Conservation (phyloP, 1,140 invertebrate genomes). For the Listronotus bonariensis region DNA sequence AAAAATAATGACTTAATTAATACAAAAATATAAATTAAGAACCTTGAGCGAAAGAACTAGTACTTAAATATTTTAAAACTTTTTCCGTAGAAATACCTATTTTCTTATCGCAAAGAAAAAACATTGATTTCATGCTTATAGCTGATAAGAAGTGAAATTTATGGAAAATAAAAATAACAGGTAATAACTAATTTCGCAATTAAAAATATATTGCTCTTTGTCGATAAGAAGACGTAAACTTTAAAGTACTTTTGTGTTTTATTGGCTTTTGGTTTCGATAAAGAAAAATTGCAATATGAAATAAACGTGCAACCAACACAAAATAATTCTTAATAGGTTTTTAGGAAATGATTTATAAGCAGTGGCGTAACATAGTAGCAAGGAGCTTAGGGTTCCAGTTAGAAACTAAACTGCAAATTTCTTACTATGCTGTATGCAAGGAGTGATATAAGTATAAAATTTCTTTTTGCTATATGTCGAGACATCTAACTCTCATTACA, state of each 20-base stretch:
- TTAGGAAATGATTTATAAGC: no score
- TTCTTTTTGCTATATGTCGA: no score
- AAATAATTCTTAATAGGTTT: no score
- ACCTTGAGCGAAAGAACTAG: conserved; percentile 21
- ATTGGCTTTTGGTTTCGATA: background rate
- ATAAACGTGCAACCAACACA: background rate
- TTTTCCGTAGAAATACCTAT: no score
- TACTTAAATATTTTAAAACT: conserved; percentile 11
- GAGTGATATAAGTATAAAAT: no score
- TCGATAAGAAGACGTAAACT: conserved; percentile 22
- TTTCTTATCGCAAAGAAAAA: conserved; percentile 2
- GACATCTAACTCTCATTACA: no score
- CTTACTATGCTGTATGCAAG: no score
- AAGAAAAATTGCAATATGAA: conserved; percentile 2
- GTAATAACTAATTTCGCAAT: conserved; percentile 21
- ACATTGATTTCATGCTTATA: conserved; percentile 25
- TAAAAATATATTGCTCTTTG: conserved; percentile 27
- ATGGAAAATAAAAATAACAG: conserved; percentile 21
- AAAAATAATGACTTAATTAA: conserved; percentile 8
- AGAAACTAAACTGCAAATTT: no score
- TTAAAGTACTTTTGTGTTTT: conserved; percentile 12
- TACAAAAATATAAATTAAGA: conserved; percentile 9
- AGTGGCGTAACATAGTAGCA: no score
- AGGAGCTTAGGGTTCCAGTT: no score
- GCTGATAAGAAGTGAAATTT: conserved; percentile 24